A percentile compares a stretch with the other conserved stretches of the same genome.
These are phyloP conservation scores for Drosophila nannoptera DNA, from an alignment of 1,140 invertebrate species.

Conservation along the genomic window DNA sequence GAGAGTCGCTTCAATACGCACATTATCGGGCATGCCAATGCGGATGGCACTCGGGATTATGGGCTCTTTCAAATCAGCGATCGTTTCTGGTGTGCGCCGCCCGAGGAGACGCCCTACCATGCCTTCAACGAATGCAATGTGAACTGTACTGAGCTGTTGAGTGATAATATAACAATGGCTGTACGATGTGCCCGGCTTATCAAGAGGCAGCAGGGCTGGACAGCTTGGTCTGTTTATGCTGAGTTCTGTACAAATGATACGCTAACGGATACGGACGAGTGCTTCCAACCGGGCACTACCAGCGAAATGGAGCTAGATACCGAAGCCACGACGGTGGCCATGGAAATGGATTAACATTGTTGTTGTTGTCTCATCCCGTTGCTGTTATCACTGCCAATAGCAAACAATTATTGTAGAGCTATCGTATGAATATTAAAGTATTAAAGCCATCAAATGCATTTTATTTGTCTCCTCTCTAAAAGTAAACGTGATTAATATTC, in stretches of 20 bases:
- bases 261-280: constrained; percentile 50
- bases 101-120: constrained; percentile 48
- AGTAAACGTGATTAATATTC: too few relatives aligned
- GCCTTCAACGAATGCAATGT: constrained; percentile 72
- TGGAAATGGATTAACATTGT: constrained; percentile 22
- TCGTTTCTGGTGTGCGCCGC: constrained; percentile 72
- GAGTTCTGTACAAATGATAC: constrained; percentile 78
- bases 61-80: constrained; percentile 79
- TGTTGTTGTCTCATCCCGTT: background rate
- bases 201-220: constrained; percentile 81
- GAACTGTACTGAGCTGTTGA: constrained; percentile 63
- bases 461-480: background rate
- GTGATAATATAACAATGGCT: constrained; percentile 68
- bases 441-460: background rate
- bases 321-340: constrained; percentile 10
- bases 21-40: constrained; percentile 58
- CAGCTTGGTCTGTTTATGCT: constrained; percentile 85
- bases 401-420: background rate
- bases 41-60: constrained; percentile 70
- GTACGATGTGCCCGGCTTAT: constrained; percentile 66
- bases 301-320: background rate
- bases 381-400: constrained; percentile 18
- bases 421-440: background rate
- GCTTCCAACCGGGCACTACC: constrained; percentile 41
- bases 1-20: constrained; percentile 73